Evolutionary conservation across 2,113 vertebrate genomes (phyloP).

Genomic region (Hyla sarda): DNA sequence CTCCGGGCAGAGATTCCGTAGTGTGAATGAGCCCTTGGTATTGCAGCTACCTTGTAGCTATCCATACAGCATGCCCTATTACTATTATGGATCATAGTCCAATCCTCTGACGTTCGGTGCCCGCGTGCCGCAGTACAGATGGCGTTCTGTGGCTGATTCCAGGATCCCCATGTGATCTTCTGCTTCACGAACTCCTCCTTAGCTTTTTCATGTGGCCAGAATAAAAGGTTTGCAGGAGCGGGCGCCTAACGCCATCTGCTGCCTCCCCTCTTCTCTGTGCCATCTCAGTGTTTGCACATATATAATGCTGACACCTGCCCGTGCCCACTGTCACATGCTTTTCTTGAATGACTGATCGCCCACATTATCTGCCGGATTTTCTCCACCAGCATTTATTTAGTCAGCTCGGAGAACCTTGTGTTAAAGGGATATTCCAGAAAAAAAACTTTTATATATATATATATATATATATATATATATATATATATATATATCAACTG

Average conservation of each 20-base stretch:
- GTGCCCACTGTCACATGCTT: not conserved
- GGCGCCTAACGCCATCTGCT: not conserved
- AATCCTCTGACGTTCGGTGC: not conserved
- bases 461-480: too few relatives aligned
- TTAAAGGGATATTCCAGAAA: too few relatives aligned
- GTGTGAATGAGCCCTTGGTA: too few relatives aligned
- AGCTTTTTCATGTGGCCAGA: not conserved
- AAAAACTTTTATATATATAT: too few relatives aligned
- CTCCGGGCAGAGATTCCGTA: too few relatives aligned
- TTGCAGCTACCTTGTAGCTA: not conserved
- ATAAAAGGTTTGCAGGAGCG: not conserved
- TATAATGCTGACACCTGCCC: not conserved
- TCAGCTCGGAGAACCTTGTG: not conserved
- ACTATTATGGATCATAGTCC: not conserved
- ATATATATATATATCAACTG: too few relatives aligned
- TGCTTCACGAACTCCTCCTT: not conserved
- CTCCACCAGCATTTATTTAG: not conserved
- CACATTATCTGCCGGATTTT: not conserved
- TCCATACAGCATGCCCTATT: not conserved
- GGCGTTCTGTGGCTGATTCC: not conserved
- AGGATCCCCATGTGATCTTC: not conserved
- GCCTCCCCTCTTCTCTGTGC: not conserved
- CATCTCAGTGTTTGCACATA: conserved; percentile 18
- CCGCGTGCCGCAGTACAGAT: not conserved
- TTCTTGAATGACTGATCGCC: too few relatives aligned